Evolutionary conservation across 2,888 invertebrate species (phyloP).

Genomic region (Ochlodes sylvanus): DNA sequence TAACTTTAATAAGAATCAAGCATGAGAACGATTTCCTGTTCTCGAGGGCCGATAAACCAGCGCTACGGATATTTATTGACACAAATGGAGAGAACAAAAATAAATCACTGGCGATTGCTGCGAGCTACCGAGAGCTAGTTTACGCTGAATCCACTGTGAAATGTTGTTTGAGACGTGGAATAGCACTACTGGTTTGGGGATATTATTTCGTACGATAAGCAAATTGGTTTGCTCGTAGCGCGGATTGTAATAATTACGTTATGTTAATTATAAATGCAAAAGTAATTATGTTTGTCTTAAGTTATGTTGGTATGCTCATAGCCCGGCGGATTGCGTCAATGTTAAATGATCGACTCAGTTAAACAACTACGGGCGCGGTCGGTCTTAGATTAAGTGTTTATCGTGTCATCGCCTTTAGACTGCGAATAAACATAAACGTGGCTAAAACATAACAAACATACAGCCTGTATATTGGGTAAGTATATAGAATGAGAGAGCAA

Average conservation of each 20-base stretch:
- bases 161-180: background rate
- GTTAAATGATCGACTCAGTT: no score
- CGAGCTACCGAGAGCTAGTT: slow-evolving; percentile 12
- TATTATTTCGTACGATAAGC: background rate
- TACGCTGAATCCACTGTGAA: slow-evolving; percentile 9
- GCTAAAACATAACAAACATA: no score
- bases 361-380: no score
- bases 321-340: no score
- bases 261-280: no score
- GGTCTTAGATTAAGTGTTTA: no score
- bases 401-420: no score
- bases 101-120: slow-evolving; percentile 22
- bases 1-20: slow-evolving; percentile 15
- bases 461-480: no score
- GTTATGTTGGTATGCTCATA: no score
- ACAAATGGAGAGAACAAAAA: slow-evolving; percentile 26
- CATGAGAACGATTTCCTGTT: slow-evolving; percentile 9
- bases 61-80: slow-evolving; percentile 31
- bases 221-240: background rate
- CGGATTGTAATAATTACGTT: no score
- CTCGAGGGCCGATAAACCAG: slow-evolving; percentile 19
- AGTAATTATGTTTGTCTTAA: no score
- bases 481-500: background rate
- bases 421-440: no score
- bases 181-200: background rate